Percentiles rank a stretch among this genome's conserved stretches.
phyloP scores from a whole-genome alignment of 2,113 vertebrate species.

The Ptilonorhynchus violaceus region DNA sequence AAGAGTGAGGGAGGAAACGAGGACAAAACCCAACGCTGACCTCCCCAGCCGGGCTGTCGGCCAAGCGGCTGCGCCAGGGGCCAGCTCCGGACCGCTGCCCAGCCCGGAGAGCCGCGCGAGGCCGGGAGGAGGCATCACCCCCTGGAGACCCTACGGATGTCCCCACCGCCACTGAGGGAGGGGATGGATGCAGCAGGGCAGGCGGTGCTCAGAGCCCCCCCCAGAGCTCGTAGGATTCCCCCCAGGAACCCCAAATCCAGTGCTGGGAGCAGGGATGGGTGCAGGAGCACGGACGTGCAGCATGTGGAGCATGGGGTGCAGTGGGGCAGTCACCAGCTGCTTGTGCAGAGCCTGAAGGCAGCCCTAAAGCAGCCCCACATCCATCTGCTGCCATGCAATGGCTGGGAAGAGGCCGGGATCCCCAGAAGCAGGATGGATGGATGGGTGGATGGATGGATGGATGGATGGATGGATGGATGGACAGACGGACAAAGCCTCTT shows the following conservation, averaged over 20 bases:
- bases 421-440: background rate
- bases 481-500: background rate
- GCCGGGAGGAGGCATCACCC: background rate
- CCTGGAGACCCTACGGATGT: rapidly evolving
- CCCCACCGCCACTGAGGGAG: background rate
- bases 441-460: background rate
- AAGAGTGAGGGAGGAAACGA: conserved; percentile 15
- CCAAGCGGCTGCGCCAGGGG: background rate
- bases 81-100: background rate
- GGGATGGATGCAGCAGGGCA: background rate
- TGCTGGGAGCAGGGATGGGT: background rate
- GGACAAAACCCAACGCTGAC: conserved; percentile 48
- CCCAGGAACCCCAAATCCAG: background rate
- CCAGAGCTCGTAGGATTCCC: rapidly evolving
- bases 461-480: background rate
- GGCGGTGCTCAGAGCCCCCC: rapidly evolving
- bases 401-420: rapidly evolving
- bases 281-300: background rate
- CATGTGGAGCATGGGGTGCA: background rate
- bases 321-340: rapidly evolving
- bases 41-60: conserved; percentile 3
- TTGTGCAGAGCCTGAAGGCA: background rate
- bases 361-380: too few relatives aligned
- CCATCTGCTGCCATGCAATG: rapidly evolving
- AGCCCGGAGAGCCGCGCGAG: rapidly evolving